A percentile compares a stretch with the other conserved stretches of the same genome.
phyloP scores from a whole-genome alignment of 2,888 invertebrate species.

The Netelia inedita region DNA sequence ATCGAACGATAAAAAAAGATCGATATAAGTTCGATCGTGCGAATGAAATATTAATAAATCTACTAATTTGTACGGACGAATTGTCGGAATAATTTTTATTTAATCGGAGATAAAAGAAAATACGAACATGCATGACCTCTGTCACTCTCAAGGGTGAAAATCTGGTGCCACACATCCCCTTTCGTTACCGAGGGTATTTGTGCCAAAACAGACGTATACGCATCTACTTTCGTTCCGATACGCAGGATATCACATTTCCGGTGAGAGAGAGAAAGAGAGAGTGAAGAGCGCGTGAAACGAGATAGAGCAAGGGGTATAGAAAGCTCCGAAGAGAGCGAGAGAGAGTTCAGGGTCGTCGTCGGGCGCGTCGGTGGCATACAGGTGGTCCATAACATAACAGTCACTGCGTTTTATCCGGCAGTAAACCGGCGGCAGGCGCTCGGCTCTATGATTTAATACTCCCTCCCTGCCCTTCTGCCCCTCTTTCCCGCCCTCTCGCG shows the following conservation, averaged over 20 bases:
- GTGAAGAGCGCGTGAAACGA: constrained; percentile 64
- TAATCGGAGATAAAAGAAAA: too few species aligned
- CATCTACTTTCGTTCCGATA: constrained; percentile 13
- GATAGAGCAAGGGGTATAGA: constrained; percentile 57
- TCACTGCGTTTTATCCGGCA: constrained; percentile 85
- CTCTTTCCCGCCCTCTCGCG: constrained; percentile 68
- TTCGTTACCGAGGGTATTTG: background rate
- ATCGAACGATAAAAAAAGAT: too few species aligned
- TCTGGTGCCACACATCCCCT: too few species aligned
- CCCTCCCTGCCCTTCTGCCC: constrained; percentile 77
- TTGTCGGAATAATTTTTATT: too few species aligned
- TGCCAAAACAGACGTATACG: background rate
- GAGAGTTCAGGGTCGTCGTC: constrained; percentile 82
- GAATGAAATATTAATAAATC: too few species aligned
- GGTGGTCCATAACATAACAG: constrained; percentile 86
- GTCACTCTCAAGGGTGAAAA: too few species aligned
- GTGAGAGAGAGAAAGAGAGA: constrained; percentile 21
- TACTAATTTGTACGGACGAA: too few species aligned
- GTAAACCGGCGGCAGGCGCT: constrained; percentile 85
- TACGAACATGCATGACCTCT: too few species aligned
- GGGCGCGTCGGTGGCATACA: constrained; percentile 80
- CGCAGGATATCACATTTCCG: constrained; percentile 29
- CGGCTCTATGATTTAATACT: constrained; percentile 85
- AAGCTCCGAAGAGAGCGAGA: constrained; percentile 54
- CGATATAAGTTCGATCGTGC: too few species aligned